Conservation (phyloP, 2,888 invertebrate genomes). For the Pristionchus mayeri region DNA sequence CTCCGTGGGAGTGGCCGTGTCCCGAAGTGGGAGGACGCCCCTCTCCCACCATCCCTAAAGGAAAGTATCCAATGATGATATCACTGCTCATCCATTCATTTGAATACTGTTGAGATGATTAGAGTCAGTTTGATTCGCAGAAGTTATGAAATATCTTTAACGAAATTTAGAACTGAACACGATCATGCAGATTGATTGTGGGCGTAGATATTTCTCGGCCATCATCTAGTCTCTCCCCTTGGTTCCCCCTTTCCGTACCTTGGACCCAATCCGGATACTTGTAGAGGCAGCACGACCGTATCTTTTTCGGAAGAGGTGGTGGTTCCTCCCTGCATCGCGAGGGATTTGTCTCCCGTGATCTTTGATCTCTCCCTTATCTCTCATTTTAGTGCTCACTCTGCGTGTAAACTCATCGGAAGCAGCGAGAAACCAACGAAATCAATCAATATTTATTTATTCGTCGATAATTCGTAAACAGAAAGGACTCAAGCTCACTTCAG, state of each 20-base stretch:
- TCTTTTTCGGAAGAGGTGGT: conserved; percentile 69
- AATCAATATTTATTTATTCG: conserved; percentile 2
- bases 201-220: too few species aligned
- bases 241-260: conserved; percentile 21
- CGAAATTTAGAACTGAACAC: too few species aligned
- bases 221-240: too few species aligned
- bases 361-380: conserved; percentile 5
- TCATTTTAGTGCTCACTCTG: conserved; percentile 40
- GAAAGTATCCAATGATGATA: too few species aligned
- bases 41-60: conserved; percentile 62
- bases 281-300: conserved; percentile 73
- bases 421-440: neutral
- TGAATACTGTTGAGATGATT: too few species aligned
- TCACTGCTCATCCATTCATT: conserved; percentile 2
- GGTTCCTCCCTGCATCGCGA: conserved; percentile 64
- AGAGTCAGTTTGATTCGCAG: too few species aligned
- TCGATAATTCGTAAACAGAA: conserved; percentile 1
- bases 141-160: too few species aligned
- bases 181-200: too few species aligned
- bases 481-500: conserved; percentile 22
- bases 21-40: conserved; percentile 53
- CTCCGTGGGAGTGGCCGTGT: conserved; percentile 38
- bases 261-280: conserved; percentile 75
- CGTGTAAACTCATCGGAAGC: conserved; percentile 8
- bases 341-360: neutral